These are phyloP conservation scores for Leuctra nigra DNA, from an alignment of 2,888 invertebrate species.

Conservation along the genomic window DNA sequence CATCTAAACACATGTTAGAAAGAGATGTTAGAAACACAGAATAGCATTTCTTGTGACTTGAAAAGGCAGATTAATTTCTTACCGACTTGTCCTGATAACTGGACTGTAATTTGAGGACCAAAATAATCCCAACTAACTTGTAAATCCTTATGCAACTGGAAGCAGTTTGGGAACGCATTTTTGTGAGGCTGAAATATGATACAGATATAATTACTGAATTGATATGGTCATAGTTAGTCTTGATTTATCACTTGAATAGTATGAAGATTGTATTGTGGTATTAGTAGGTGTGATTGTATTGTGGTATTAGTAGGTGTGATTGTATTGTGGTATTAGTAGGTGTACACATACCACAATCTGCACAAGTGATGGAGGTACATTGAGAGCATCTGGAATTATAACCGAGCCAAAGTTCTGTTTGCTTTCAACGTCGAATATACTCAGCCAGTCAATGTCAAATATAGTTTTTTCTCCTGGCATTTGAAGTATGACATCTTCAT, in stretches of 20 bases:
- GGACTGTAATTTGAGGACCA: conserved; percentile 78
- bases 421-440: conserved; percentile 64
- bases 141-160: conserved; percentile 75
- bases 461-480: conserved; percentile 77
- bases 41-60: background rate
- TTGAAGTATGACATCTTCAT: conserved; percentile 64
- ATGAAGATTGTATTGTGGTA: background rate
- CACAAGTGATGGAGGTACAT: conserved; percentile 79
- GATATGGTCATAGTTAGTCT: too few relatives aligned
- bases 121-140: conserved; percentile 89
- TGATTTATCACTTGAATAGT: background rate
- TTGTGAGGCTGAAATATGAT: conserved; percentile 51
- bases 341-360: conserved; percentile 43
- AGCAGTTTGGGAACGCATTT: conserved; percentile 69
- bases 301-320: background rate
- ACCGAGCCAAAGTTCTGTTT: conserved; percentile 66
- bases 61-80: conserved; percentile 27
- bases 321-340: background rate
- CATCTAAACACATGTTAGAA: conserved; percentile 33
- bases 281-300: background rate
- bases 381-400: conserved; percentile 70
- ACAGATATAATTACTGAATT: too few relatives aligned
- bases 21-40: background rate
- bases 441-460: conserved; percentile 77
- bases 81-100: conserved; percentile 69